Percentiles rank a stretch among this genome's conserved stretches.
Conservation (phyloP, 1,140 invertebrate species). For the Lasioglossum albipes region DNA sequence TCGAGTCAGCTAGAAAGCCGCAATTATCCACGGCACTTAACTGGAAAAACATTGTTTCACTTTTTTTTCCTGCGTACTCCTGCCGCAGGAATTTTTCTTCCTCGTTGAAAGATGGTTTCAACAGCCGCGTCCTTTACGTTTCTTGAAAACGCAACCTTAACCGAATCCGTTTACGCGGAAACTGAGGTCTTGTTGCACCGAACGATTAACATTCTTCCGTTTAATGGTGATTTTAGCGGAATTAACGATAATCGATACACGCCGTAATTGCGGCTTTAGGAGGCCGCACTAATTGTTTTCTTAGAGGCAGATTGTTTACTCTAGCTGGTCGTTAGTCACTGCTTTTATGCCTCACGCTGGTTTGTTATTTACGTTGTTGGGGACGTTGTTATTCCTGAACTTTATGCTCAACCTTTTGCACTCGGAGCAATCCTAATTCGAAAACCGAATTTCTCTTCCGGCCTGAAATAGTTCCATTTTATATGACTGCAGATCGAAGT, state of each 20-base stretch:
- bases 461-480: no score
- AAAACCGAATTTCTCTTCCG: no score
- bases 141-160: neutral
- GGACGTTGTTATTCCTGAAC: no score
- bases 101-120: neutral
- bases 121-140: neutral
- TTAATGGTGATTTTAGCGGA: neutral
- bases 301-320: neutral
- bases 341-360: no score
- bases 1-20: neutral
- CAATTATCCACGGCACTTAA: conserved; percentile 1
- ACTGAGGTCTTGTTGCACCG: neutral
- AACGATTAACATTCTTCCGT: neutral
- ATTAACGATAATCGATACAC: neutral
- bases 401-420: no score
- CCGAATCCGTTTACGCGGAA: neutral
- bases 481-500: no score
- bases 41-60: conserved; percentile 12
- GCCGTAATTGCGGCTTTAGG: neutral
- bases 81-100: neutral
- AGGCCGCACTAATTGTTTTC: neutral
- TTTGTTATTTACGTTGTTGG: no score
- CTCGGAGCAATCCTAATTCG: no score
- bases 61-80: neutral
- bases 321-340: no score